Evolutionary conservation across 2,113 vertebrate genomes (phyloP).

Genomic region (Scomber japonicus): DNA sequence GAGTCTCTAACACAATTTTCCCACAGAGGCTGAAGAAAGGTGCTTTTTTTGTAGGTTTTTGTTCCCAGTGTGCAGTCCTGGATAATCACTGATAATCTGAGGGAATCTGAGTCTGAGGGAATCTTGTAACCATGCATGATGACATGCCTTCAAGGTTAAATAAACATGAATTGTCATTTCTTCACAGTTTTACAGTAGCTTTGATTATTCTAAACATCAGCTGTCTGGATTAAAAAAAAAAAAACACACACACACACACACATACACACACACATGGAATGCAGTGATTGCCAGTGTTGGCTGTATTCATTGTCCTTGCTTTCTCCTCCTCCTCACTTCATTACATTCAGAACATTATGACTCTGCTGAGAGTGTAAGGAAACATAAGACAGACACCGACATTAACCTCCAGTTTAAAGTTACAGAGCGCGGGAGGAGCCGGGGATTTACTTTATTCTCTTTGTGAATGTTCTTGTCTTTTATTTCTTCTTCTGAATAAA

Average conservation of each 20-base stretch:
- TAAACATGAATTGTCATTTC: constrained; percentile 13
- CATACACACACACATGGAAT: not conserved
- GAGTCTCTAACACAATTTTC: not conserved
- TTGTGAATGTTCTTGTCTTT: constrained; percentile 8
- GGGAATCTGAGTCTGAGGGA: not conserved
- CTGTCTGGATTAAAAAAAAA: constrained; percentile 19
- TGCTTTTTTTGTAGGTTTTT: not conserved
- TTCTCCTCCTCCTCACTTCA: constrained; percentile 65
- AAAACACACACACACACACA: no score
- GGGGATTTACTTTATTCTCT: not conserved
- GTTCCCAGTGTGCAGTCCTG: no score
- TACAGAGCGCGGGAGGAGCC: constrained; percentile 8
- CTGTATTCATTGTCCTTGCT: constrained; percentile 56
- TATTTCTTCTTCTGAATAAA: not conserved
- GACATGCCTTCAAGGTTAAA: not conserved
- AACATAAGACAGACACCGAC: constrained; percentile 35
- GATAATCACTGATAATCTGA: no score
- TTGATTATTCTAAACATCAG: constrained; percentile 33
- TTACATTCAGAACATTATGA: constrained; percentile 71
- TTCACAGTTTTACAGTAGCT: constrained; percentile 1
- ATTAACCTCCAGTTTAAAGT: constrained; percentile 59
- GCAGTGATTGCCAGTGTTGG: constrained; percentile 20
- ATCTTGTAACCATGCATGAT: not conserved
- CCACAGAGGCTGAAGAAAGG: constrained; percentile 11
- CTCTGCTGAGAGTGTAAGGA: constrained; percentile 59